Evolutionary conservation across 2,797 vertebrate species (phyloP), one percentile per base, ranked within the genome.

Genomic region (Myoxocephalus aenaeus): DNA sequence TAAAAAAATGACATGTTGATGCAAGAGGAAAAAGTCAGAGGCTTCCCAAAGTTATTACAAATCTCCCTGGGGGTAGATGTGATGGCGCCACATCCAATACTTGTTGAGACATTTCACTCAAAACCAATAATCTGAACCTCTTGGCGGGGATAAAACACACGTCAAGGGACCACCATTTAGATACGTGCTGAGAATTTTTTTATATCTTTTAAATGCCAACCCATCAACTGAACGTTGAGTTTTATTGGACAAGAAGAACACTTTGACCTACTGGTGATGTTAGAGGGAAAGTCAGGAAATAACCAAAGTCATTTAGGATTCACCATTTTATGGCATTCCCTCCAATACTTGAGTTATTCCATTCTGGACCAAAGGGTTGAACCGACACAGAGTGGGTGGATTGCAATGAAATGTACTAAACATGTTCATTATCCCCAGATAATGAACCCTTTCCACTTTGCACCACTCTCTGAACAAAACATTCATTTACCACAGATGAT

Each of bases 41-140:
- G 15, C 20, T 11, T 25, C 38, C 12, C 17, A 22, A 32, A 59
- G 38, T 25, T 29, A 50, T 0, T 63, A 20, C 34, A 61, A 53
- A 7, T 11, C 46, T 1, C 51, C 17, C 10, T 42, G 58, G 20
- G 12, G 12, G 3, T 32, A 59, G 46, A 2, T 25, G 15, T 38
- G 42, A 48, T 40, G 32, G 44, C n/a, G 25, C 50, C 17, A 22
- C 44, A 40, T 14, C 32, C 12, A 71, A 27, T 29, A 29, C 5
- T 13, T 67, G 5, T 15, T 57, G 69, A 65, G 11, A 65, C 18
- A 34, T n/a, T 65, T 65, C 11, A n/a, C 44, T 50, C 18, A 65
- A 67, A 38, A 38, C 5, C n/a, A 0, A 22, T 29, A 36, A 34
- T 17, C 9, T 48, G 9, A 70, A 22, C 46, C 20, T 44, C 36